Base-by-base conservation (phyloP, 1,140 invertebrate genomes). In the Littorina saxatilis region DNA sequence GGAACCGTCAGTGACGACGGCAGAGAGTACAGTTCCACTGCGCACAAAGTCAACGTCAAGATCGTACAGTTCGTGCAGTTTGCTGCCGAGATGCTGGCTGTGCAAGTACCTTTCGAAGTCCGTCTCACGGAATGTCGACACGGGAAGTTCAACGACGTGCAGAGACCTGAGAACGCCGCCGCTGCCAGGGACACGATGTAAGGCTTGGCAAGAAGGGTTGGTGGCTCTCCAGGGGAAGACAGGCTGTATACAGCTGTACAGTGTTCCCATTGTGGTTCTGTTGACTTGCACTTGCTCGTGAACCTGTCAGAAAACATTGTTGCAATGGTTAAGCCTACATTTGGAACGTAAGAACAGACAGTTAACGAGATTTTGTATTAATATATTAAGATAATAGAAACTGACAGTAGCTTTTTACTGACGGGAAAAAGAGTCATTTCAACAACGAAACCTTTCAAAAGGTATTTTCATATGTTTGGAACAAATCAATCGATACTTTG, bases 21-120 rank as follows among this genome's bases (percentile, higher is more conserved):
- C 84, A 11, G 68, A n/a, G 17, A 83, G 47, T 27, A 39, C 43
- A 23, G 73, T 32, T 29, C 29, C 50, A n/a, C n/a, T 29, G 23
- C 68, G 17, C 20, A 75, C 43, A 20, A 82, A 77, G 47, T 85
- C 84, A 20, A 82, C 20, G 35, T 85, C 84, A 23, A 58, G 61
- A 29, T 73, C 70, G 39, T 73, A 73, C 20, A 73, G 70, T 23
- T 39, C 70, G 70, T 40, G n/a, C 27, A 85, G 32, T 20, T 81
- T 73, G 72, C 76, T 66, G 29, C 79, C 84, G 23, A 85, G 27
- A 13, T 68, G 47, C 0, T 52, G 39, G 73, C 81, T 78, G 35
- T 73, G 35, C n/a, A 73, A 29, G 37, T 40, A 73, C 23, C n/a
- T 23, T 4, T 43, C 70, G 27, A 73, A 40, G 70, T 43, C 37